Conservation (phyloP, 2,888 invertebrate species). For the Amphipoea oculea region DNA sequence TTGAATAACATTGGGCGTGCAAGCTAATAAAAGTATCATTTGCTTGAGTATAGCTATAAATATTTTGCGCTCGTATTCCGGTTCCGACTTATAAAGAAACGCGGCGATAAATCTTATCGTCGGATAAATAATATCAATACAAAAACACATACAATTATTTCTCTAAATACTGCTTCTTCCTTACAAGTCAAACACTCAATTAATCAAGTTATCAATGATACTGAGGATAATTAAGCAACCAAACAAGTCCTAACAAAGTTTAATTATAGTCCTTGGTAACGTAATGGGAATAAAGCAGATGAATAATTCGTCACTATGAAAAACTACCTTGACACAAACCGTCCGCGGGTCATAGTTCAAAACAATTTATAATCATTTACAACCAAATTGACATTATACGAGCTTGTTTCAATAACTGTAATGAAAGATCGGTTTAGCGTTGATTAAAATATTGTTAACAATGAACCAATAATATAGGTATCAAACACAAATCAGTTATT, state of each 20-base stretch:
- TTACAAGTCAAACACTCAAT: conserved; percentile 17
- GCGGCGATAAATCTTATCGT: conserved; percentile 46
- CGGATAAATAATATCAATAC: conserved; percentile 37
- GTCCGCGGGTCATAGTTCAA: conserved; percentile 80
- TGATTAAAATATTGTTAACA: conserved; percentile 50
- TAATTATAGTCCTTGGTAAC: conserved; percentile 67
- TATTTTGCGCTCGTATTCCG: conserved; percentile 43
- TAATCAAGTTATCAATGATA: conserved; percentile 32
- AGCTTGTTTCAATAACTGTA: conserved; percentile 58
- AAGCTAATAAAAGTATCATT: conserved; percentile 63
- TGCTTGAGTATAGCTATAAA: conserved; percentile 56
- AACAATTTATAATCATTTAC: conserved; percentile 80
- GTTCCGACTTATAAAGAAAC: conserved; percentile 43
- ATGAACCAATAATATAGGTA: conserved; percentile 21
- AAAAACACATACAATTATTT: conserved; percentile 44
- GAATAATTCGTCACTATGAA: conserved; percentile 68
- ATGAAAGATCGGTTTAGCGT: conserved; percentile 38
- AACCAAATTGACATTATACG: conserved; percentile 70
- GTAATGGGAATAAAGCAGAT: conserved; percentile 71
- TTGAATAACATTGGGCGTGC: conserved; percentile 46
- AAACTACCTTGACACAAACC: conserved; percentile 76
- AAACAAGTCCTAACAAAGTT: conserved; percentile 40
- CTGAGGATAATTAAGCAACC: conserved; percentile 29
- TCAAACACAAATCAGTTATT: conserved; percentile 34
- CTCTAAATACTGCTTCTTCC: conserved; percentile 16